Evolutionary conservation across 2,888 invertebrate genomes (phyloP).

Genomic region (Epinotia ramella): DNA sequence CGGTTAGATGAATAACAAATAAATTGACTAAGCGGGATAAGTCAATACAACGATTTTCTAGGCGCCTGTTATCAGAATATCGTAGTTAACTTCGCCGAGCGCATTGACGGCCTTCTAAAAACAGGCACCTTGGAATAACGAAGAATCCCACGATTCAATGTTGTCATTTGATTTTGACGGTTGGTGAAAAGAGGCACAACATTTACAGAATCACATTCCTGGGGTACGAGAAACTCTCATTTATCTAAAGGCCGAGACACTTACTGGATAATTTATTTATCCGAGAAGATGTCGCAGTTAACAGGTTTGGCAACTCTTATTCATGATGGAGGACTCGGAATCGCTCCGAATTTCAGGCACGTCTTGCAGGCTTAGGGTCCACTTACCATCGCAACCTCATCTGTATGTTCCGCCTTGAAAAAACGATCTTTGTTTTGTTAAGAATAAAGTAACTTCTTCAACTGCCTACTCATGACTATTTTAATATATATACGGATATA

Average conservation of each 20-base stretch:
- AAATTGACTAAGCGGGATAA: no score
- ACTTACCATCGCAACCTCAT: constrained; percentile 7
- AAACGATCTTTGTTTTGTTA: neutral
- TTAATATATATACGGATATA: neutral
- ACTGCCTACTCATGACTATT: neutral
- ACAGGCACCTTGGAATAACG: neutral
- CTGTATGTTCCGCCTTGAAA: neutral
- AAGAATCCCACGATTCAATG: neutral
- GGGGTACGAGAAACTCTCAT: neutral
- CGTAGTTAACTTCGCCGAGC: neutral
- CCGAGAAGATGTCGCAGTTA: constrained; percentile 5
- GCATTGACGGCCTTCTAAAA: neutral
- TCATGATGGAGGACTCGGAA: constrained; percentile 12
- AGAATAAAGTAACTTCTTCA: neutral
- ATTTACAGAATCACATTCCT: neutral
- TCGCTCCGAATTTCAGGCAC: constrained; percentile 19
- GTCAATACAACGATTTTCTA: no score
- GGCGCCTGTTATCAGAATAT: constrained; percentile 15
- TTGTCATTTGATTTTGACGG: neutral
- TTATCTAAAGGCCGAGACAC: constrained; percentile 1
- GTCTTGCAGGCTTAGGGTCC: constrained; percentile 28
- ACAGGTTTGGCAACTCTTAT: constrained; percentile 26
- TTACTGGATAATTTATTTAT: constrained; percentile 12
- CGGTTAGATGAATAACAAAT: no score
- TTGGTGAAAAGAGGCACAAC: neutral